phyloP scores from a whole-genome alignment of 2,113 vertebrate genomes.

The Pollachius pollachius region DNA sequence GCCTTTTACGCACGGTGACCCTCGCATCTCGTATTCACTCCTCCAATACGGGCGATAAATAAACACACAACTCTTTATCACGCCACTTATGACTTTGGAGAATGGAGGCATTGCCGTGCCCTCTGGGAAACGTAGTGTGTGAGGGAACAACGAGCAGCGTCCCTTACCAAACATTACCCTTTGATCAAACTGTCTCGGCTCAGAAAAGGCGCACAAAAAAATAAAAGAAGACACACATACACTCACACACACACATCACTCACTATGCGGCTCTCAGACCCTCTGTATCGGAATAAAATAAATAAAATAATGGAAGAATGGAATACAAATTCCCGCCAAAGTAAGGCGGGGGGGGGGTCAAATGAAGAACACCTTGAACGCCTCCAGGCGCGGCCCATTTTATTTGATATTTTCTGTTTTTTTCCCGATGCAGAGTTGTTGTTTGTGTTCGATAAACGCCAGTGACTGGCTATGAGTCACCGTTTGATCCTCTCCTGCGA shows the following conservation, averaged over 20 bases:
- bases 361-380: constrained; percentile 63
- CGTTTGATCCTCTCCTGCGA: constrained; percentile 61
- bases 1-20: constrained; percentile 58
- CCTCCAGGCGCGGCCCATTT: constrained; percentile 53
- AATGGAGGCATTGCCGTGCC: constrained; percentile 33
- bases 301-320: constrained; percentile 3
- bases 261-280: constrained; percentile 59
- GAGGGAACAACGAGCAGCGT: constrained; percentile 30
- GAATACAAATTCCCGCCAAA: constrained; percentile 42
- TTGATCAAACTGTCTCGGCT: constrained; percentile 53
- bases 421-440: constrained; percentile 47
- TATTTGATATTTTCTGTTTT: constrained; percentile 21
- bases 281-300: constrained; percentile 22
- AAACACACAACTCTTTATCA: constrained; percentile 63
- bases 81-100: constrained; percentile 44
- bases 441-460: constrained; percentile 60
- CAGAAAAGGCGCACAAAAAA: not conserved
- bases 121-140: constrained; percentile 37
- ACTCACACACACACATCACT: constrained; percentile 26
- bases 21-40: constrained; percentile 54
- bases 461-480: constrained; percentile 35
- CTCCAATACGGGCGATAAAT: constrained; percentile 57
- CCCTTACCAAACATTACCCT: constrained; percentile 39
- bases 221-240: constrained; percentile 32
- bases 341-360: constrained; percentile 47